A percentile compares a stretch with the other conserved stretches of the same genome.
phyloP scores from a whole-genome alignment of 2,113 vertebrate species.

The Paraplagusia blochii region DNA sequence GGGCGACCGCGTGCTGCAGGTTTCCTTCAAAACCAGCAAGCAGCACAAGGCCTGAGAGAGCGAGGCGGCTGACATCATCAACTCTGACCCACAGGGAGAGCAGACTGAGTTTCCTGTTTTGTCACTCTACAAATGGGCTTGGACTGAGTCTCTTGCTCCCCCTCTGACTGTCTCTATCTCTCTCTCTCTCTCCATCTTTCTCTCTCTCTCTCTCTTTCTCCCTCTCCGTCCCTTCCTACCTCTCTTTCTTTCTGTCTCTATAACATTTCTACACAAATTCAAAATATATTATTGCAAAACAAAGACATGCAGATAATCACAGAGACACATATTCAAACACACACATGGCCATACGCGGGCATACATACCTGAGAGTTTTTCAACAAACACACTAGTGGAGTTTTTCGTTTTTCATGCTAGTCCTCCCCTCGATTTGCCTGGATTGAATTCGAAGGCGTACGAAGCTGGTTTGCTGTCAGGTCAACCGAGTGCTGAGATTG shows the following conservation, averaged over 20 bases:
- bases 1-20: slow-evolving; percentile 94
- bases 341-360: slow-evolving; percentile 31
- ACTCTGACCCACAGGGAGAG: slow-evolving; percentile 64
- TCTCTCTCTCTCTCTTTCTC: too few relatives aligned
- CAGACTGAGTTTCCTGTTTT: slow-evolving; percentile 65
- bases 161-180: too few relatives aligned
- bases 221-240: too few relatives aligned
- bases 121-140: slow-evolving; percentile 78
- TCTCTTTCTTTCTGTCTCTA: slow-evolving; percentile 53
- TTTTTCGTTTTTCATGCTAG: slow-evolving; percentile 79
- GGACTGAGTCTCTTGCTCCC: slow-evolving; percentile 70
- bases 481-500: slow-evolving; percentile 77
- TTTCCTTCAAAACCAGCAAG: slow-evolving; percentile 99
- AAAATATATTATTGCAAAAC: slow-evolving; percentile 59
- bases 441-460: slow-evolving; percentile 79
- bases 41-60: slow-evolving; percentile 94
- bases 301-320: slow-evolving; percentile 52
- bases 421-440: slow-evolving; percentile 79
- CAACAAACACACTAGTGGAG: slow-evolving; percentile 73
- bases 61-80: slow-evolving; percentile 56
- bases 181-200: too few relatives aligned
- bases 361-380: slow-evolving; percentile 72
- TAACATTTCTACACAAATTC: slow-evolving; percentile 65
- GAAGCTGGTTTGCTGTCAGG: slow-evolving; percentile 63
- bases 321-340: slow-evolving; percentile 41